Evolutionary conservation across 2,797 vertebrate genomes (phyloP).

Genomic region (Adrianichthys oophorus): DNA sequence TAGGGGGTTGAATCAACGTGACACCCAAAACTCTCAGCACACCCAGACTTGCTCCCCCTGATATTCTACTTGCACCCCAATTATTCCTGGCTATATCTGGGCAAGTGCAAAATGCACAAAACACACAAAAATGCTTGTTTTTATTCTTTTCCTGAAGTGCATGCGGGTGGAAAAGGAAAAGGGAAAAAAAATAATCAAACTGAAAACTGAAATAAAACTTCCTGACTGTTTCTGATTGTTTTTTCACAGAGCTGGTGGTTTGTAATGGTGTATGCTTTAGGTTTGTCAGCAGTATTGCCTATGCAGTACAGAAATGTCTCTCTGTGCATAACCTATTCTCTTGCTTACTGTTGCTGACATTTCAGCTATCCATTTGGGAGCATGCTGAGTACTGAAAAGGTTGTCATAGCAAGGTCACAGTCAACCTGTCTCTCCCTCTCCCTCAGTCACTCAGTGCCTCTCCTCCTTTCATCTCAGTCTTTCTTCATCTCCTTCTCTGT

Average conservation of each 20-base stretch:
- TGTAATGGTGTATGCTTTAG: conserved; percentile 11
- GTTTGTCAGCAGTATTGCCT: conserved; percentile 34
- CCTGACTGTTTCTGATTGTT: too few relatives aligned
- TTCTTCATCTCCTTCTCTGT: conserved; percentile 19
- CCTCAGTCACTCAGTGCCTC: conserved; percentile 9
- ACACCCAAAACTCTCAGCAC: too few relatives aligned
- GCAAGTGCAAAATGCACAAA: conserved; percentile 6
- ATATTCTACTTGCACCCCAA: too few relatives aligned
- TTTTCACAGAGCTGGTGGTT: neutral
- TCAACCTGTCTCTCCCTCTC: conserved; percentile 13
- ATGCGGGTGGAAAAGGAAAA: conserved; percentile 6
- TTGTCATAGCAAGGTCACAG: conserved; percentile 61
- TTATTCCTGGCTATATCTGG: too few relatives aligned
- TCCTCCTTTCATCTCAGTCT: conserved; percentile 3
- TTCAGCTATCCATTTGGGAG: conserved; percentile 60
- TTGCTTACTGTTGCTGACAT: conserved; percentile 57
- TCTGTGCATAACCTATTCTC: conserved; percentile 26
- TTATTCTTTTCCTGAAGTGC: conserved; percentile 14
- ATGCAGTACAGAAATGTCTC: conserved; percentile 26
- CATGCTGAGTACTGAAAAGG: conserved; percentile 59
- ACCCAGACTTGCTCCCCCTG: too few relatives aligned
- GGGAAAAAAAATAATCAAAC: neutral
- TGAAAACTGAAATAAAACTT: too few relatives aligned
- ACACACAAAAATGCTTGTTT: conserved; percentile 9
- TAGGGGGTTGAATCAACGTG: too few relatives aligned